Percentiles rank a stretch among this genome's conserved stretches.
Evolutionary conservation across 2,888 invertebrate genomes (phyloP).

Genomic region (Ellobium chinense): DNA sequence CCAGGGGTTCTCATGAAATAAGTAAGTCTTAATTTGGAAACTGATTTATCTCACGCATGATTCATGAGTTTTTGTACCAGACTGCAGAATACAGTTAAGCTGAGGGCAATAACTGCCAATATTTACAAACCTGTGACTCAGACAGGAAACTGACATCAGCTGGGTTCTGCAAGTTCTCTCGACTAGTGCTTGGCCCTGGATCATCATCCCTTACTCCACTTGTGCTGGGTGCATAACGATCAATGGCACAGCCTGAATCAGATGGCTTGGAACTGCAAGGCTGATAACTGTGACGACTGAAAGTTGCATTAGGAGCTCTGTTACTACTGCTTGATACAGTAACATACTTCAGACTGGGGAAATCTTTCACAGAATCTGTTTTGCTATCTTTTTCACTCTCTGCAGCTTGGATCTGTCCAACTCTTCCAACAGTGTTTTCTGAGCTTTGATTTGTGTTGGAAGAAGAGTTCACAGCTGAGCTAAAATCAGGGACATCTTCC

Average conservation of each 20-base stretch:
- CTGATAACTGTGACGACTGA: too few species aligned
- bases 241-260: not conserved
- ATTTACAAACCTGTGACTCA: conserved; percentile 30
- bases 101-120: not conserved
- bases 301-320: too few species aligned
- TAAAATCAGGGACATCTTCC: too few species aligned
- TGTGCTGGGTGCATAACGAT: not conserved
- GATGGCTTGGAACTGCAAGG: too few species aligned
- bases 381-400: not conserved
- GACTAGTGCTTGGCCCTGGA: not conserved
- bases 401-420: not conserved
- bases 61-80: not conserved
- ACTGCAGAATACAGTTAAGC: not conserved
- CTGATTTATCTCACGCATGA: too few species aligned
- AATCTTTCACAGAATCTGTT: not conserved
- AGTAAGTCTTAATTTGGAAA: too few species aligned
- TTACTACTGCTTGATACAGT: too few species aligned
- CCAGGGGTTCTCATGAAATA: too few species aligned
- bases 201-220: not conserved
- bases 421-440: not conserved
- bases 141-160: conserved; percentile 12
- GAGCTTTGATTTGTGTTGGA: not conserved
- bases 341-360: not conserved
- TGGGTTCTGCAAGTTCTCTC: not conserved
- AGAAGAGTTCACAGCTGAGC: not conserved